These are phyloP conservation scores for Bucorvus abyssinicus DNA, from an alignment of 2,797 vertebrate genomes.

Conservation along the genomic window DNA sequence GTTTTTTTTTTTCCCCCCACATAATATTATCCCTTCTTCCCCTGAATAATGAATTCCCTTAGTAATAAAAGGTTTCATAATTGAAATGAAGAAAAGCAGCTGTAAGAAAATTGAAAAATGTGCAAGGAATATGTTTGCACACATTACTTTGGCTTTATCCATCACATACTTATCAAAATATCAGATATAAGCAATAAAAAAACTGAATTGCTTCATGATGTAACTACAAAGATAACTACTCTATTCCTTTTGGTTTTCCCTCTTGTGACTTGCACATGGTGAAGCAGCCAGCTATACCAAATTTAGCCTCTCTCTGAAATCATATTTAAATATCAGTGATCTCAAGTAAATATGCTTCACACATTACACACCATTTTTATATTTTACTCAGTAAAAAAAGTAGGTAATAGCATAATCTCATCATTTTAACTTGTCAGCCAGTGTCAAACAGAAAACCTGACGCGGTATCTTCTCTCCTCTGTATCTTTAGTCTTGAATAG, in stretches of 20 bases:
- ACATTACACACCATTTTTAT: neutral
- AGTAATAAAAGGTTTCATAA: neutral
- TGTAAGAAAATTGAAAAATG: neutral
- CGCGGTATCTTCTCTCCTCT: neutral
- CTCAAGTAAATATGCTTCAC: neutral
- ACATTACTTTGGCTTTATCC: neutral
- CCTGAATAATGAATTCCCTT: neutral
- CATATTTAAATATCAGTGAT: neutral
- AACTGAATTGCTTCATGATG: neutral
- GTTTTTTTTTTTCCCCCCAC: neutral
- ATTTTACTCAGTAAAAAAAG: neutral
- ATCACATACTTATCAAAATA: neutral
- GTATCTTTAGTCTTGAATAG: neutral
- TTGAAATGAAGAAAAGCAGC: neutral
- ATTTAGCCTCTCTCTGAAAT: neutral
- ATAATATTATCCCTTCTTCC: neutral
- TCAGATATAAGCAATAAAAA: neutral
- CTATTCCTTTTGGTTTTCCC: neutral
- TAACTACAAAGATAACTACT: neutral
- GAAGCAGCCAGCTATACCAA: neutral
- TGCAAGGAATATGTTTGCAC: neutral
- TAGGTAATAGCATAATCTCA: neutral
- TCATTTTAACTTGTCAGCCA: neutral
- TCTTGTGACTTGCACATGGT: neutral
- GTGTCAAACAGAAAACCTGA: neutral